Evolutionary conservation across 1,140 invertebrate species (phyloP), one percentile per base, ranked within the genome.

Genomic region (Calephelis virginiensis): DNA sequence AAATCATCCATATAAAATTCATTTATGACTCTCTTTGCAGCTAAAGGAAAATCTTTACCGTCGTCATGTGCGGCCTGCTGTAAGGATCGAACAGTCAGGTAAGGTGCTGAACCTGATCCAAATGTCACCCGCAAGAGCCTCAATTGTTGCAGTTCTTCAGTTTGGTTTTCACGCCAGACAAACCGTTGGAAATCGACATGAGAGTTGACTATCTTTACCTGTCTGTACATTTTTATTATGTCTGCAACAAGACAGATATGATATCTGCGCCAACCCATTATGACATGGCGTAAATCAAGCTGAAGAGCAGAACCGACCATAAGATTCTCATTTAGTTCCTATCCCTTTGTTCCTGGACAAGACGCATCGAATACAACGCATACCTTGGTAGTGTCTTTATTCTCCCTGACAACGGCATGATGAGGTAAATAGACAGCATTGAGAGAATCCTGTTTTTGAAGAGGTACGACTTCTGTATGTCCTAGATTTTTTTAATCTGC

Each of bases 151-250:
- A 56, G 11, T 37, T 56, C 53, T 3, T 56, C 53, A 38, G 12
- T 37, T n/a, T 28, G 53, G 10, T 56, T 56, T 56, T 38, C 28
- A 12, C 53, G 28, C 53, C 53, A 56, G 1, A 56, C 53, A n/a
- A 56, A 37, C 10, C 53, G 53, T 56, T 56, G 53, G 5, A 37
- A 56, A 12, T 56, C 53, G 5, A 28, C 37, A 11, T 56, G 28
- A 0, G 5, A 6, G 0, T 56, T 6, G 1, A 28, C 1, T 1
- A 56, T 28, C 5, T 12, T 37, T 11, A 56, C 28, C 9, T 56
- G 53, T 37, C 53, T 50, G 14, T 70, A 73, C 73, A 75, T 72
- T 64, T 74, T 71, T 9, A 74, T 17, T 8, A 71, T 65, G 45
- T 71, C 69, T 5, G 71, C 62, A 0, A 50, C 11, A 6, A 73